Percentiles rank a stretch among this genome's conserved stretches.
Evolutionary conservation across 2,113 vertebrate genomes (phyloP).

Genomic region (Limanda limanda): DNA sequence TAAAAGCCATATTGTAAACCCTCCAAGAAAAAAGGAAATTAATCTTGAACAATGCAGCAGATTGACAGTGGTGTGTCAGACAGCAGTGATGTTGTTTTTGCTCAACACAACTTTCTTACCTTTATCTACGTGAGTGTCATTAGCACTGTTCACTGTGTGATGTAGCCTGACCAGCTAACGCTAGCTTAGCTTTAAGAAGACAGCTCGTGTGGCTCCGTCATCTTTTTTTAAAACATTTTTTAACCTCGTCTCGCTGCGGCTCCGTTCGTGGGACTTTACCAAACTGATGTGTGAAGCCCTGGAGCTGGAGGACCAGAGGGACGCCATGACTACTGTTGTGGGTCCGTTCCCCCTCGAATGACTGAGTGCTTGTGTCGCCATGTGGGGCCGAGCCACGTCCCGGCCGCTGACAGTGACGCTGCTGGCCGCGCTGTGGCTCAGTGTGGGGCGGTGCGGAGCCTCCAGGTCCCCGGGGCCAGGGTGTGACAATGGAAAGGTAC

Average conservation of each 20-base stretch:
- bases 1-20: background rate
- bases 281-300: background rate
- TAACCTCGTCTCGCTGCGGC: background rate
- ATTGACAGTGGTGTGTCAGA: background rate
- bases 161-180: background rate
- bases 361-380: slow-evolving; percentile 11
- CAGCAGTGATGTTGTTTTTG: background rate
- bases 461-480: slow-evolving; percentile 7
- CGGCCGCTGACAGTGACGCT: slow-evolving; percentile 27
- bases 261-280: slow-evolving; percentile 5
- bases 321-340: slow-evolving; percentile 9
- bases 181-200: background rate
- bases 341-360: background rate
- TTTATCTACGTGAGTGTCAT: background rate
- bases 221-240: background rate
- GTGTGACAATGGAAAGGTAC: slow-evolving; percentile 76
- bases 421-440: slow-evolving; percentile 62
- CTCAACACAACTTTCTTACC: background rate
- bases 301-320: background rate
- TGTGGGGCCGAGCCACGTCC: slow-evolving; percentile 27
- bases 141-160: background rate
- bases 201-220: background rate
- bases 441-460: slow-evolving; percentile 7
- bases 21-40: background rate
- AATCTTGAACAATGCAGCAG: accelerated